Evolutionary conservation across 2,888 invertebrate species (phyloP).

Genomic region (Isotomurus palustris): DNA sequence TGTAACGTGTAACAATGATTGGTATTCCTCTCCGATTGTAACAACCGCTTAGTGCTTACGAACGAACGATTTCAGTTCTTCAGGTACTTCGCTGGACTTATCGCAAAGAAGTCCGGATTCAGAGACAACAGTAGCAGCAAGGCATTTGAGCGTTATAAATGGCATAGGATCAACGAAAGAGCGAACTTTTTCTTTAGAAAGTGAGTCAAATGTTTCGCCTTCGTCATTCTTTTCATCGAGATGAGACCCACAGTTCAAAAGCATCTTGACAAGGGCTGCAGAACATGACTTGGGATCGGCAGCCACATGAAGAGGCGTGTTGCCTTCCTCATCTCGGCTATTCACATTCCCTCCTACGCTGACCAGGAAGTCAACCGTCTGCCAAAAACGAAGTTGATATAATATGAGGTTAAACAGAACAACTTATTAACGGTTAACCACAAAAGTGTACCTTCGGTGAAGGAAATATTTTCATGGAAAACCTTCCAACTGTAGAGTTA

Average conservation of each 20-base stretch:
- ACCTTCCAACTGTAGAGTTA: conserved; percentile 45
- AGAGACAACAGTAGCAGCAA: conserved; percentile 73
- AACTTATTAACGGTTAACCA: too few relatives aligned
- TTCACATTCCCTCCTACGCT: conserved; percentile 78
- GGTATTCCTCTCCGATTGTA: too few relatives aligned
- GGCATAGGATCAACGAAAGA: conserved; percentile 67
- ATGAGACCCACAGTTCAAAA: conserved; percentile 78
- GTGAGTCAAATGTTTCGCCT: conserved; percentile 68
- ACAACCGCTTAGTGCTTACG: conserved; percentile 52
- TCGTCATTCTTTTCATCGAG: conserved; percentile 73
- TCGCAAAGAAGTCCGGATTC: too few relatives aligned
- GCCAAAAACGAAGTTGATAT: conserved; percentile 58
- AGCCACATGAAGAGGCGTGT: conserved; percentile 82
- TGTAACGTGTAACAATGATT: not conserved
- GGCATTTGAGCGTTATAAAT: conserved; percentile 75
- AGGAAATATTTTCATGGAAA: conserved; percentile 46
- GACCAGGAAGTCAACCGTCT: conserved; percentile 68
- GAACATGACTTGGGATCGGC: conserved; percentile 61
- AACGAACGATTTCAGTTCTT: conserved; percentile 51
- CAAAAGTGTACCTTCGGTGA: conserved; percentile 40
- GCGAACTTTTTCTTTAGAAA: conserved; percentile 49
- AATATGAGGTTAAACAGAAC: too few relatives aligned
- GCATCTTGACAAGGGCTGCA: conserved; percentile 63
- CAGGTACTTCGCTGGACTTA: conserved; percentile 53
- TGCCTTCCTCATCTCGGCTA: conserved; percentile 73